Percentiles rank a stretch among this genome's conserved stretches.
Evolutionary conservation across 2,797 vertebrate genomes (phyloP).

Genomic region (Tapirus indicus): DNA sequence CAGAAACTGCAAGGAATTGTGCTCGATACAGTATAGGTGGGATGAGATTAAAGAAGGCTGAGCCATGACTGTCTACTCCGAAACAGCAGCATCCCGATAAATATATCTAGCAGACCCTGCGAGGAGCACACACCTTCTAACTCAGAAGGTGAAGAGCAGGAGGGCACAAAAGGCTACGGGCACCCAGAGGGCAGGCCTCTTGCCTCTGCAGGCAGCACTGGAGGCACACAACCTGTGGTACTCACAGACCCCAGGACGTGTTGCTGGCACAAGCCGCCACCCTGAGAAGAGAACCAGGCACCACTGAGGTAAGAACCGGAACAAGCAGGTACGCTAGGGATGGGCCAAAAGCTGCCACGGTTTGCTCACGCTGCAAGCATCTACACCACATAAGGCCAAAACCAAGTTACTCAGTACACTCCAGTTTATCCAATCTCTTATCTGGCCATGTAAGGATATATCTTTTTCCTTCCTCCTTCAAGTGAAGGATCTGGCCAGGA

Average conservation of each 20-base stretch:
- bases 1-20: neutral
- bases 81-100: neutral
- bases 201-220: neutral
- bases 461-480: neutral
- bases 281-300: neutral
- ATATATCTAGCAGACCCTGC: neutral
- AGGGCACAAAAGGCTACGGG: no score
- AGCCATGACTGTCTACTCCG: neutral
- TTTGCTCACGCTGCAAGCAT: neutral
- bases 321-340: no score
- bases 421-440: neutral
- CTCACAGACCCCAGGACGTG: neutral
- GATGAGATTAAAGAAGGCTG: neutral
- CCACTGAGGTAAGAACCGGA: neutral
- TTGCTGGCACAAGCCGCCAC: rapidly evolving
- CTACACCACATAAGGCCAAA: neutral
- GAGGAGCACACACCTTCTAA: neutral
- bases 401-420: neutral
- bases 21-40: neutral
- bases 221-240: neutral
- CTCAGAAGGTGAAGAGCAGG: neutral
- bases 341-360: neutral
- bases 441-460: neutral
- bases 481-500: neutral
- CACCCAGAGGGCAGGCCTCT: neutral